Evolutionary conservation across 2,113 vertebrate genomes (phyloP).

Genomic region (Papio anubis): DNA sequence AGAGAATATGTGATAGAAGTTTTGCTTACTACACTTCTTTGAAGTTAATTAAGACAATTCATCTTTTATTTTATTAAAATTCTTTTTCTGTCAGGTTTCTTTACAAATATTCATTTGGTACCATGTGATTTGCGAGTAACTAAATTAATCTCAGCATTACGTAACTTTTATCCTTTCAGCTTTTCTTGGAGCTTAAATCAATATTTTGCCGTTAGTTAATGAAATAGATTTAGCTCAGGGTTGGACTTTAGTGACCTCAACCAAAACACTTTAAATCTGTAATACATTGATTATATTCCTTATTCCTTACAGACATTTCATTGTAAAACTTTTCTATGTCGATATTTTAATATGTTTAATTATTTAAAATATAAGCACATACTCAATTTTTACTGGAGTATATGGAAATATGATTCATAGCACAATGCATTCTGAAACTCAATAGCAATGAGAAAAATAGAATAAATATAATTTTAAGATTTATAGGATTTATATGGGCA

Average conservation of each 20-base stretch:
- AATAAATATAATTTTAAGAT: background rate
- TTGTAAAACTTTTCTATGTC: background rate
- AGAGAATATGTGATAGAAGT: background rate
- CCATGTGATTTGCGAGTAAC: background rate
- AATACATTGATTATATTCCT: background rate
- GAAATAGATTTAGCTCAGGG: background rate
- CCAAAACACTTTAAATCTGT: background rate
- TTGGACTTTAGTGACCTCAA: background rate
- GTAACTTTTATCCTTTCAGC: background rate
- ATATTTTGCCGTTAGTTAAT: background rate
- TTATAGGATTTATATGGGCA: background rate
- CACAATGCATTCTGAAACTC: background rate
- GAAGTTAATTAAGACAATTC: background rate
- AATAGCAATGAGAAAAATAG: background rate
- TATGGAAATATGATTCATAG: background rate
- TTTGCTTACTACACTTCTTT: background rate
- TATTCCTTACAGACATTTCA: background rate
- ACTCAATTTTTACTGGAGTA: background rate
- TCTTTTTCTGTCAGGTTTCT: background rate
- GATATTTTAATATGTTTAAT: conserved; percentile 6
- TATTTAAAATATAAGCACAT: background rate
- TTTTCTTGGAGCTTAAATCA: background rate
- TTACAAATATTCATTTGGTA: background rate
- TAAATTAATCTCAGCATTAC: background rate
- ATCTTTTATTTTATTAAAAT: background rate